Evolutionary conservation across 2,113 vertebrate species (phyloP).

Genomic region (Pachycephala philippinensis): DNA sequence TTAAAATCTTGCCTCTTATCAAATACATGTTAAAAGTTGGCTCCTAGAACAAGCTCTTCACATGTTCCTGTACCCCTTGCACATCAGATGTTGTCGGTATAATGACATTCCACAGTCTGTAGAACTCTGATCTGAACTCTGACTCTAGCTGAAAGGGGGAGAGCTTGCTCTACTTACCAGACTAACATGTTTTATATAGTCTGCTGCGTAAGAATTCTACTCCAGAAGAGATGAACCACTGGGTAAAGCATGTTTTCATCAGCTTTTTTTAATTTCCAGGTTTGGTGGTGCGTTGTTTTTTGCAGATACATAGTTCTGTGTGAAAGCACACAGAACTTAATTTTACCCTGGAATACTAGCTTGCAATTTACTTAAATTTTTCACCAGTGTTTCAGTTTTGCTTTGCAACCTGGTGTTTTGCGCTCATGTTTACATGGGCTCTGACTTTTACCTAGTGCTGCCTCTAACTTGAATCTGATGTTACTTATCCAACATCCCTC

Average conservation of each 20-base stretch:
- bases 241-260: neutral
- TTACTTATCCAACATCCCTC: neutral
- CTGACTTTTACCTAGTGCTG: neutral
- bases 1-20: neutral
- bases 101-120: neutral
- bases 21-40: neutral
- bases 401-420: neutral
- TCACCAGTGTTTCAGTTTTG: neutral
- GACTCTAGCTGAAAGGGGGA: neutral
- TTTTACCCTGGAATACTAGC: neutral
- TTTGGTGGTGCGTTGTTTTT: neutral
- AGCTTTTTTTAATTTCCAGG: neutral
- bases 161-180: neutral
- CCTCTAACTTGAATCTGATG: neutral
- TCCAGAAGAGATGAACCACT: neutral
- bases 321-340: neutral
- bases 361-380: neutral
- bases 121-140: neutral
- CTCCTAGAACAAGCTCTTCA: neutral
- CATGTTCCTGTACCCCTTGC: neutral
- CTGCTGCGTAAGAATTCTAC: neutral
- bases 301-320: neutral
- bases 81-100: neutral
- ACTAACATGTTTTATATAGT: neutral
- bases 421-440: accelerated